Evolutionary conservation across 2,797 vertebrate species (phyloP).

Genomic region (Selene dorsalis): DNA sequence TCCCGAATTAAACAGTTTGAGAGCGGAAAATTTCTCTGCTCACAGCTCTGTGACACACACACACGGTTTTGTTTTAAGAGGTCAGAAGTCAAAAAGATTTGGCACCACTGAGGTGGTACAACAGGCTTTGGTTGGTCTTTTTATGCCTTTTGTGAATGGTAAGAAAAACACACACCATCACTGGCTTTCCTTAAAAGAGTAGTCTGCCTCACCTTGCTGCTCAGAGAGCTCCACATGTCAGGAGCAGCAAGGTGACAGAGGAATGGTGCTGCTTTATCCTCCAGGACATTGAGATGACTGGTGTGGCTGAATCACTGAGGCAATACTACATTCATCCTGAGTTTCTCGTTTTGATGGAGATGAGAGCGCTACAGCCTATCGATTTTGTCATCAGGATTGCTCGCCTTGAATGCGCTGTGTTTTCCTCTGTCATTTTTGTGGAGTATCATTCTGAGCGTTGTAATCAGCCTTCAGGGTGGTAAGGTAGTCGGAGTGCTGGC

Average conservation of each 20-base stretch:
- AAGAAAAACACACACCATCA: slow-evolving; percentile 5
- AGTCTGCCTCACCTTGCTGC: slow-evolving; percentile 29
- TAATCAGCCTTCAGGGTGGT: slow-evolving; percentile 67
- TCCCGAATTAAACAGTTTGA: neutral
- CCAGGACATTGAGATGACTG: slow-evolving; percentile 66
- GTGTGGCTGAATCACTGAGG: slow-evolving; percentile 61
- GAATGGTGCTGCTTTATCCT: slow-evolving; percentile 50
- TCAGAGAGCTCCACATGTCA: slow-evolving; percentile 46
- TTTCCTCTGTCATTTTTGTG: slow-evolving; percentile 66
- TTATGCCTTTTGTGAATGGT: slow-evolving; percentile 9
- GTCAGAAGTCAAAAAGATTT: slow-evolving; percentile 1
- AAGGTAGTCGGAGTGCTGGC: slow-evolving; percentile 42
- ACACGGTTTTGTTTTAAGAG: neutral
- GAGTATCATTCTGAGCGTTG: slow-evolving; percentile 64
- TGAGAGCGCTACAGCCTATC: slow-evolving; percentile 66
- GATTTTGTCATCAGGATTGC: slow-evolving; percentile 72
- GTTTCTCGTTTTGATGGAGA: slow-evolving; percentile 71
- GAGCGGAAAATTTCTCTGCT: neutral
- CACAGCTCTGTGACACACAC: neutral
- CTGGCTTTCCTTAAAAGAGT: slow-evolving; percentile 14
- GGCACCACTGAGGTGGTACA: neutral
- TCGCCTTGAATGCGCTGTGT: slow-evolving; percentile 55
- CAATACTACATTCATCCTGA: slow-evolving; percentile 63
- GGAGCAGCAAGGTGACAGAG: slow-evolving; percentile 31
- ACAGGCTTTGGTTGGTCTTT: neutral